phyloP scores from a whole-genome alignment of 1,140 invertebrate genomes.

The Orussus abietinus region DNA sequence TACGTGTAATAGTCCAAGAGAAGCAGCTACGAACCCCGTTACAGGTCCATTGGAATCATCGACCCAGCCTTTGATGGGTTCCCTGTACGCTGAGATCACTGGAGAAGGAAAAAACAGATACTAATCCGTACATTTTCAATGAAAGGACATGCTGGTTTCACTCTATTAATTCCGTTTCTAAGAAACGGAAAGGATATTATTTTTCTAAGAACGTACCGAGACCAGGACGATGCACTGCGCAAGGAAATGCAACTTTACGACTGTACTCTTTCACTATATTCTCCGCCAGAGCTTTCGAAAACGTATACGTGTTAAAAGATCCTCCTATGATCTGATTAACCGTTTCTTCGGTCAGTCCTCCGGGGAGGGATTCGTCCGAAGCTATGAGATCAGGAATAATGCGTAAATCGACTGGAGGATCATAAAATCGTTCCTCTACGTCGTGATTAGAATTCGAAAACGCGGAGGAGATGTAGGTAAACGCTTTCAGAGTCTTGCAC shows the following conservation, averaged over 20 bases:
- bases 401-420: conserved; percentile 43
- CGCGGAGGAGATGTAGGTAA: conserved; percentile 33
- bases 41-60: conserved; percentile 72
- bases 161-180: not conserved
- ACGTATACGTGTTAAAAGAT: conserved; percentile 59
- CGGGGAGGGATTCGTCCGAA: conserved; percentile 17
- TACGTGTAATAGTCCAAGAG: conserved; percentile 65
- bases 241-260: conserved; percentile 53
- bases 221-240: conserved; percentile 58
- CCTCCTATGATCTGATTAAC: conserved; percentile 46
- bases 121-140: conserved; percentile 10
- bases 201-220: conserved; percentile 49
- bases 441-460: conserved; percentile 44
- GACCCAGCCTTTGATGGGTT: conserved; percentile 68
- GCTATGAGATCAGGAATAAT: conserved; percentile 49
- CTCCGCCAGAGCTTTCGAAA: conserved; percentile 61
- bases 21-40: conserved; percentile 52
- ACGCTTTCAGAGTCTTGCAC: conserved; percentile 51
- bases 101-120: conserved; percentile 14
- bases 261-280: conserved; percentile 53
- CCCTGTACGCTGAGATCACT: conserved; percentile 69
- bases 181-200: conserved; percentile 47
- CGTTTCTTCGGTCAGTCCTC: conserved; percentile 33
- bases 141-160: conserved; percentile 3
- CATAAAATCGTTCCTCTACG: conserved; percentile 57